Evolutionary conservation across 2,888 invertebrate species (phyloP).

Genomic region (Eumerus sabulonum): DNA sequence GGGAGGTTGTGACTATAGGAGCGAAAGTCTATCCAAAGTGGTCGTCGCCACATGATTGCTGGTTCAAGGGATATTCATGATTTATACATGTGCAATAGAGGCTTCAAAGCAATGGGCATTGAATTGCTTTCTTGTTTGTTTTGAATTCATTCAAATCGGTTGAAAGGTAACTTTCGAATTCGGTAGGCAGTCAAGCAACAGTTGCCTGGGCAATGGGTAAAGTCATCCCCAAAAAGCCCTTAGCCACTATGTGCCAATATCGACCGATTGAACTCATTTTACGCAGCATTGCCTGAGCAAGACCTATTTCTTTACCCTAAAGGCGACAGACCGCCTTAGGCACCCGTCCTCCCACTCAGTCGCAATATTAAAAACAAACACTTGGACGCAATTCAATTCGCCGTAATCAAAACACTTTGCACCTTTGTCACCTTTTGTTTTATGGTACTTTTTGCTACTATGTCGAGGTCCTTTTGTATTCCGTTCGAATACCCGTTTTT

Average conservation of each 20-base stretch:
- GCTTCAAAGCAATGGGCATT: not conserved
- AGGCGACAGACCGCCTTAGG: conserved; percentile 10
- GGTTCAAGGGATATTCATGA: too few species aligned
- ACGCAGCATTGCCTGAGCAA: conserved; percentile 36
- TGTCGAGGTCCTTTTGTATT: conserved; percentile 31
- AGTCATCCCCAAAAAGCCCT: too few species aligned
- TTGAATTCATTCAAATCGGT: too few species aligned
- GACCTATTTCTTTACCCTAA: conserved; percentile 26
- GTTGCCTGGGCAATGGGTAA: too few species aligned
- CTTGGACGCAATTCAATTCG: conserved; percentile 54
- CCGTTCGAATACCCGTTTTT: not conserved
- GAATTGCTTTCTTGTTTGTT: too few species aligned
- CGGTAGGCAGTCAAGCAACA: too few species aligned
- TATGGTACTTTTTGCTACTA: conserved; percentile 33
- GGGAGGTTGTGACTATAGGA: too few species aligned
- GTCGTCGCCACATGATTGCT: too few species aligned
- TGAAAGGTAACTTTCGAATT: too few species aligned
- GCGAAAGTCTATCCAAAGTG: too few species aligned
- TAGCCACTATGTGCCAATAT: too few species aligned
- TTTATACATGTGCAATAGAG: not conserved
- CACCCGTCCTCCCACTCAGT: conserved; percentile 26
- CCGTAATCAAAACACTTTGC: conserved; percentile 50
- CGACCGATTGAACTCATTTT: conserved; percentile 30
- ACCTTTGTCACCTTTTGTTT: conserved; percentile 47
- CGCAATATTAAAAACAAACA: conserved; percentile 45